Base-by-base conservation (phyloP, 2,888 invertebrate species). In the Gnatocerus cornutus region DNA sequence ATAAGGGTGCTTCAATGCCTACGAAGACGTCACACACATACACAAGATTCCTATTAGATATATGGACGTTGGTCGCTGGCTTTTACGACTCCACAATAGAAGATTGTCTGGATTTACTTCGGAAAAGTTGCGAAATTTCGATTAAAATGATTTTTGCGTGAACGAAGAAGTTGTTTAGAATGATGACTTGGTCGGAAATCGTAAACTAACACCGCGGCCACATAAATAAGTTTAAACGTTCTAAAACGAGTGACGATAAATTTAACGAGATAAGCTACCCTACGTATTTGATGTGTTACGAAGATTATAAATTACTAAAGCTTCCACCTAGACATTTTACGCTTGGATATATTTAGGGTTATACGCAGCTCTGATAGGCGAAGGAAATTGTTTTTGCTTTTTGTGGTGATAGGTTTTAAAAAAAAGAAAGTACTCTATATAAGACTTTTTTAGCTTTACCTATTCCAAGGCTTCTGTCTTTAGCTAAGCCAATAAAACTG, bases 41-140 rank as follows among this genome's bases (percentile, higher is more conserved):
- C 75, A 73, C 78, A 77, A 76, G 79, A 78, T 78, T 78, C 74
- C 78, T 77, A 78, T 79, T 79, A 78, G 77, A 78, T 77, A 78
- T 77, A 78, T 78, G 78, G 70, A 70, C 70, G 41, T 43, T 8
- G 68, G 62, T 53, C 53, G 41, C 33, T 27, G 10, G 68, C 69
- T 58, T 64, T 69, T 53, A 59, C 69, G 48, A 55, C 41, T 21
- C 53, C 21, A 69, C 69, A 69, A 69, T 50, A 53, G 65, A 52
- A 53, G 53, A 69, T 69, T 59, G 64, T 33, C 39, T 21, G 53
- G 55, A 41, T 55, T 55, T 55, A 55, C 21, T 1, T 13, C 50
- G 27, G 27, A 50, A n/a, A n/a, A 27, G 52, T n/a, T 6, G 9
- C 52, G 30, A 12, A 7, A 43, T 55, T 56, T 56, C 56, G 39